phyloP scores from a whole-genome alignment of 2,797 vertebrate genomes.

The Micrastur ruficollis region DNA sequence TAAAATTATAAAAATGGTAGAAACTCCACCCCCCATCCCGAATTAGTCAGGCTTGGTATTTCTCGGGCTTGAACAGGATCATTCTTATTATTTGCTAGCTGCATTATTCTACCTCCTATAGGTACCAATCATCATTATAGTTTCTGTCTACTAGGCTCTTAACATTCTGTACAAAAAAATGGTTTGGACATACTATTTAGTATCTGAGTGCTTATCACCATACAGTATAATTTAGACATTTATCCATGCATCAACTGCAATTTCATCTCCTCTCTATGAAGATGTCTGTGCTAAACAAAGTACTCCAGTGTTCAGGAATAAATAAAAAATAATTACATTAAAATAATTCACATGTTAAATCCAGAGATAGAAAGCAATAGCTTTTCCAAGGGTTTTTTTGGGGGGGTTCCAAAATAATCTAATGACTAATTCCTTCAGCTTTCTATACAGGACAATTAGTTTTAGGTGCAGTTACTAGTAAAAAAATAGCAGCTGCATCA shows the following conservation, averaged over 20 bases:
- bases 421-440: not conserved
- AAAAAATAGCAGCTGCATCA: not conserved
- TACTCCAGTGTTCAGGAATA: not conserved
- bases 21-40: fast-evolving
- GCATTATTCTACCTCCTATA: not conserved
- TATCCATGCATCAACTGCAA: not conserved
- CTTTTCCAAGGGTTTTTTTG: not conserved
- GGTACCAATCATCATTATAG: not conserved
- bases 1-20: not conserved
- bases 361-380: not conserved
- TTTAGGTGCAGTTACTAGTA: not conserved
- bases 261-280: not conserved
- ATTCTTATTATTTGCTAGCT: not conserved
- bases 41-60: not conserved
- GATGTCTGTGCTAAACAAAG: not conserved
- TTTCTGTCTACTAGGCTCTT: not conserved
- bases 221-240: not conserved
- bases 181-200: not conserved
- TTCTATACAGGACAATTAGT: not conserved
- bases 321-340: not conserved
- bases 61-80: not conserved
- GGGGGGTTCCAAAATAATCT: not conserved
- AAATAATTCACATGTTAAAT: not conserved
- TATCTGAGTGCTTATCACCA: not conserved
- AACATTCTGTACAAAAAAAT: not conserved